Percentiles rank a stretch among this genome's conserved stretches.
Conservation (phyloP, 2,113 vertebrate genomes). For the Sinocyclocheilus anshuiensis region DNA sequence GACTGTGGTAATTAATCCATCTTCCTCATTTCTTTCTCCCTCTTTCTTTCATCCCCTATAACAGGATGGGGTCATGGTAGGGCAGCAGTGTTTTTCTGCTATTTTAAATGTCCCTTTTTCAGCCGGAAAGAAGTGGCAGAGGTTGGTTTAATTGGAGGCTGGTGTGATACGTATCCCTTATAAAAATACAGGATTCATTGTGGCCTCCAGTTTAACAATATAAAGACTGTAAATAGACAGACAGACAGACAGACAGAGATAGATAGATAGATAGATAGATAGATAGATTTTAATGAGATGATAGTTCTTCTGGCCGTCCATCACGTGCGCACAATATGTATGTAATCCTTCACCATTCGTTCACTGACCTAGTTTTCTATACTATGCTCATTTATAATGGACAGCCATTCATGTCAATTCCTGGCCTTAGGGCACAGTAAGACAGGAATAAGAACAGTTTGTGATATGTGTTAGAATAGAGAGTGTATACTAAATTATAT, state of each 20-base stretch:
- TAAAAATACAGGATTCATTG: neutral
- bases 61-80: slow-evolving; percentile 59
- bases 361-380: slow-evolving; percentile 28
- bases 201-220: neutral
- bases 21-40: slow-evolving; percentile 61
- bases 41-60: slow-evolving; percentile 55
- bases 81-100: slow-evolving; percentile 49
- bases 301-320: too few species aligned
- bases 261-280: neutral
- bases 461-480: neutral
- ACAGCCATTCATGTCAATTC: slow-evolving; percentile 21
- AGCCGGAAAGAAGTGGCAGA: neutral
- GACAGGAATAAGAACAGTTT: slow-evolving; percentile 18
- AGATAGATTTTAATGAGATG: too few species aligned
- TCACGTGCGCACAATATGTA: neutral
- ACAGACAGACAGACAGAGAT: neutral
- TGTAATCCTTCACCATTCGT: slow-evolving; percentile 19
- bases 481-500: neutral
- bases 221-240: neutral
- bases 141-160: neutral
- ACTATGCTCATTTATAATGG: slow-evolving; percentile 23
- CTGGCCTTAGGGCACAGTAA: neutral
- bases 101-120: neutral
- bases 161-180: neutral
- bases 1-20: slow-evolving; percentile 72